Percentiles rank a stretch among this genome's conserved stretches.
Evolutionary conservation across 1,140 invertebrate species (phyloP).

Genomic region (Drosophila subobscura): DNA sequence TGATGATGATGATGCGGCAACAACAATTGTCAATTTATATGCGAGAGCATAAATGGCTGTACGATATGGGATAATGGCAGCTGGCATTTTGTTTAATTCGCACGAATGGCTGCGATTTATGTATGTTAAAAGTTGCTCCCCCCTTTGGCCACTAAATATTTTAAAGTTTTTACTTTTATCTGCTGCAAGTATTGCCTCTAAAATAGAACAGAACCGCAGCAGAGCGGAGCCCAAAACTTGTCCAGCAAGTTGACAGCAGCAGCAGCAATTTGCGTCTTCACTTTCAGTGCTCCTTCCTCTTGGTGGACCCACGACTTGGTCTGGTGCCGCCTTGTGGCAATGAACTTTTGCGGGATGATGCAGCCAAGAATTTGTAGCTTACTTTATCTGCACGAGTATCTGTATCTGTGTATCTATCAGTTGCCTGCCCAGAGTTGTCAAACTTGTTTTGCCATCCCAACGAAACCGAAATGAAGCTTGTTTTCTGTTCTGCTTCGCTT

Average conservation of each 20-base stretch:
- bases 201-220: conserved; percentile 16
- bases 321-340: conserved; percentile 43
- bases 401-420: conserved; percentile 43
- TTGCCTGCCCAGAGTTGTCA: conserved; percentile 62
- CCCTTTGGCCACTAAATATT: conserved; percentile 1
- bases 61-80: conserved; percentile 43
- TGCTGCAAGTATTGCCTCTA: no score
- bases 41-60: conserved; percentile 27
- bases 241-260: conserved; percentile 42
- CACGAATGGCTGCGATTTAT: conserved; percentile 47
- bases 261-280: conserved; percentile 64
- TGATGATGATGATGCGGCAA: conserved; percentile 13
- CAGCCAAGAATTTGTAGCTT: conserved; percentile 43
- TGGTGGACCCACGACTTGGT: neutral
- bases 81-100: conserved; percentile 51
- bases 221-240: conserved; percentile 25
- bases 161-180: conserved; percentile 38
- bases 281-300: conserved; percentile 48
- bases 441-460: conserved; percentile 68
- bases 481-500: conserved; percentile 27
- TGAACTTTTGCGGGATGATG: conserved; percentile 58
- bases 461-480: conserved; percentile 74
- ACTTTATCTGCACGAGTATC: conserved; percentile 20
- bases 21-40: conserved; percentile 41
- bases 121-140: conserved; percentile 28